Percentiles rank a stretch among this genome's conserved stretches.
Conservation (phyloP, 2,888 invertebrate species). For the Phyllotreta striolata region DNA sequence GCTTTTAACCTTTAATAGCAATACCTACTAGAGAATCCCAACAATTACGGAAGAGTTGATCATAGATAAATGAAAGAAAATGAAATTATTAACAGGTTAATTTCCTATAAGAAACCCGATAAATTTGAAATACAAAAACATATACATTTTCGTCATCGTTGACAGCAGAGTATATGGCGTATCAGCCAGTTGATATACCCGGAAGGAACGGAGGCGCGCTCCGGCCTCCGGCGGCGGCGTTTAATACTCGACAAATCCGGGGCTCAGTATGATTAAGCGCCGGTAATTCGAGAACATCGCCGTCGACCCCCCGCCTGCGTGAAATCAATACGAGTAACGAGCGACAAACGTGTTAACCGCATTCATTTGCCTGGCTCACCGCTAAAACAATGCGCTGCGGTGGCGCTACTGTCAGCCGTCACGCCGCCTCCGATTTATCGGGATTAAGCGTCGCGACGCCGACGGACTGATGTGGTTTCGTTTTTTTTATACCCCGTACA, state of each 20-base stretch:
- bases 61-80: no score
- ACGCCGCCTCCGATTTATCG: constrained; percentile 45
- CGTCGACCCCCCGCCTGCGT: constrained; percentile 52
- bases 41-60: no score
- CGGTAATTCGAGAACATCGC: constrained; percentile 59
- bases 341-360: constrained; percentile 63
- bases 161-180: no score
- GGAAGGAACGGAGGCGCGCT: neutral
- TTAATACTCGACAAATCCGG: constrained; percentile 51
- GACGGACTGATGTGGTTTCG: no score
- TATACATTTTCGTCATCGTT: neutral
- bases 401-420: constrained; percentile 54
- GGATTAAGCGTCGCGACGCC: constrained; percentile 37
- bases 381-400: constrained; percentile 62
- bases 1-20: no score
- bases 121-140: no score
- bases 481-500: no score
- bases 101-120: no score
- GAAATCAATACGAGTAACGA: constrained; percentile 61
- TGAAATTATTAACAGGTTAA: no score
- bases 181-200: neutral
- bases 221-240: neutral
- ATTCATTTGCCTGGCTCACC: constrained; percentile 62
- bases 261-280: constrained; percentile 59
- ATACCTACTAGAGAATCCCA: no score